A percentile compares a stretch with the other conserved stretches of the same genome.
These are phyloP conservation scores for Pseudoatta argentina DNA, from an alignment of 1,140 invertebrate species.

Conservation along the genomic window DNA sequence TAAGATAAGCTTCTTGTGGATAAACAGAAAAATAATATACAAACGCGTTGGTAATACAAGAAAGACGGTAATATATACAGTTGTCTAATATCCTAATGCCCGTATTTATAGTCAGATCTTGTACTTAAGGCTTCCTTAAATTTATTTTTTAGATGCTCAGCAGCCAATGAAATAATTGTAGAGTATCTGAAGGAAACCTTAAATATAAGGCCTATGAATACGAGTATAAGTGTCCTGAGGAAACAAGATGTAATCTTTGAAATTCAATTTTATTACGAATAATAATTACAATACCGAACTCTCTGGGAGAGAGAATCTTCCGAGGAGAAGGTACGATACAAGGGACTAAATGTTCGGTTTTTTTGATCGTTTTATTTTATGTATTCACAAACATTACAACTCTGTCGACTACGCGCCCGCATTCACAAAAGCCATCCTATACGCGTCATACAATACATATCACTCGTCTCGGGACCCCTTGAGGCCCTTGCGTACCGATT, in stretches of 20 bases:
- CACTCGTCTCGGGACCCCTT: constrained; percentile 16
- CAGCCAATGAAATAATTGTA: too few relatives aligned
- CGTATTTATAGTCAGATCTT: too few relatives aligned
- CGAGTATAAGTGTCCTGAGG: neutral
- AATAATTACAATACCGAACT: neutral
- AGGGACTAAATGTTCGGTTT: constrained; percentile 54
- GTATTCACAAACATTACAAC: constrained; percentile 84
- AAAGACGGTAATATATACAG: neutral
- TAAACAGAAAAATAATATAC: neutral
- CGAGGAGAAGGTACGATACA: neutral
- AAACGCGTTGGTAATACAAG: neutral
- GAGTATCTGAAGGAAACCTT: too few relatives aligned
- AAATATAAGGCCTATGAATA: too few relatives aligned
- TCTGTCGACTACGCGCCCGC: constrained; percentile 79
- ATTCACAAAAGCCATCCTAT: constrained; percentile 76
- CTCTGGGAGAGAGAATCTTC: neutral
- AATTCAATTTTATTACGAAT: neutral
- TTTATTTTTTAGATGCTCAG: too few relatives aligned
- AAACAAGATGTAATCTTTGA: neutral
- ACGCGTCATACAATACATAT: constrained; percentile 62
- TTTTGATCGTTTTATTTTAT: constrained; percentile 80
- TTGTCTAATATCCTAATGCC: neutral
- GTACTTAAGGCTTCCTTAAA: too few relatives aligned
- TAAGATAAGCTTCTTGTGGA: neutral
- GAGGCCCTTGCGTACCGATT: constrained; percentile 33